phyloP scores from a whole-genome alignment of 2,888 invertebrate genomes.

The Oscheius sp. region DNA sequence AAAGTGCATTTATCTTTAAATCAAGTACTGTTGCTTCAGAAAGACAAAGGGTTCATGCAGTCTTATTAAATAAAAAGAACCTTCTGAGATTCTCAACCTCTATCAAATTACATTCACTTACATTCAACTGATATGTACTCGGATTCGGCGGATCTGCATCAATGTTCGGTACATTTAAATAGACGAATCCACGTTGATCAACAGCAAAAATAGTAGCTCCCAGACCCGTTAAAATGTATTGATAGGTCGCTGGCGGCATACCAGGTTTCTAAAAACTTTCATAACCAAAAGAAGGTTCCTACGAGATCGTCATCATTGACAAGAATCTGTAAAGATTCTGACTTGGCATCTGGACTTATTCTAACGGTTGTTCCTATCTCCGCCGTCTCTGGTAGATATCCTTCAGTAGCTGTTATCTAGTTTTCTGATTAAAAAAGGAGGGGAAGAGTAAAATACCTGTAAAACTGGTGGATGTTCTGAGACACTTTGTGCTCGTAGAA shows the following conservation, averaged over 20 bases:
- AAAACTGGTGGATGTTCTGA: constrained; percentile 24
- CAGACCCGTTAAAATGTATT: constrained; percentile 69
- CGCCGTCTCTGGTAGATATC: constrained; percentile 66
- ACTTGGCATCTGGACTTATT: constrained; percentile 55
- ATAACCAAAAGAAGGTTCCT: background rate
- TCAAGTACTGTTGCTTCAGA: too few relatives aligned
- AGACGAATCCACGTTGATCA: constrained; percentile 69
- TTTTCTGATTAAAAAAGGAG: too few relatives aligned
- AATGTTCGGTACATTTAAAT: constrained; percentile 65
- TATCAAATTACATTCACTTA: too few relatives aligned
- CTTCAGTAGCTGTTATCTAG: constrained; percentile 65
- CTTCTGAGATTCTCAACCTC: too few relatives aligned
- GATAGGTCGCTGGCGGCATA: constrained; percentile 70
- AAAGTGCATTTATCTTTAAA: too few relatives aligned
- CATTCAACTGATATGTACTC: constrained; percentile 65
- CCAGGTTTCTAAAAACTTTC: constrained; percentile 65
- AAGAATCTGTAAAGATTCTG: constrained; percentile 67
- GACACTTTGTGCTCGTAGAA: constrained; percentile 6
- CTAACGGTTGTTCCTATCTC: constrained; percentile 68
- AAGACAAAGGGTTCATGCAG: too few relatives aligned
- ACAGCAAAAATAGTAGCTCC: constrained; percentile 70
- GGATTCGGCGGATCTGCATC: constrained; percentile 68
- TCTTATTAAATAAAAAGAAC: too few relatives aligned
- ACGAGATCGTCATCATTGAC: constrained; percentile 70
- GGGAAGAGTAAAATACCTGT: too few relatives aligned